phyloP scores from a whole-genome alignment of 2,797 vertebrate species.

The Crocodylus rhombifer region DNA sequence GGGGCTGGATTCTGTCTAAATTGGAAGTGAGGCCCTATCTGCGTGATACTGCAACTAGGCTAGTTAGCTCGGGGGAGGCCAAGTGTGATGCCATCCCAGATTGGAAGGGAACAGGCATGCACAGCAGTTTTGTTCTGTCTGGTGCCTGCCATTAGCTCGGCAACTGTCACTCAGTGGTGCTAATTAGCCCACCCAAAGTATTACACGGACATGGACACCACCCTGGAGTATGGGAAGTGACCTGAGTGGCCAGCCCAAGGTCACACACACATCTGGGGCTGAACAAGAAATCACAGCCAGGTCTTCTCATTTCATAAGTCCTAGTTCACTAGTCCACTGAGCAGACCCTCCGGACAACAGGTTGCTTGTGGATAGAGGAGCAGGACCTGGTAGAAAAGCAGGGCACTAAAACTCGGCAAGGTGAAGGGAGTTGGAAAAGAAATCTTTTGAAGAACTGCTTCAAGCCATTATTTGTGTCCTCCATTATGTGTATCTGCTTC shows the following conservation, averaged over 20 bases:
- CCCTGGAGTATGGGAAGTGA: too few relatives aligned
- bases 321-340: background rate
- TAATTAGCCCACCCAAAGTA: too few relatives aligned
- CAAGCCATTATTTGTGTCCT: background rate
- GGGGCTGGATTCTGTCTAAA: too few relatives aligned
- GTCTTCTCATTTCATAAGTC: fast-evolving
- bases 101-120: too few relatives aligned
- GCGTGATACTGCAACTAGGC: too few relatives aligned
- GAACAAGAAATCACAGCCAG: background rate
- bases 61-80: too few relatives aligned
- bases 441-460: background rate
- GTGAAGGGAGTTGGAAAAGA: fast-evolving
- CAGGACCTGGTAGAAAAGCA: background rate
- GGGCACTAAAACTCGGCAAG: background rate
- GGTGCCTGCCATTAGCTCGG: too few relatives aligned
- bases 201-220: too few relatives aligned
- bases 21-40: too few relatives aligned
- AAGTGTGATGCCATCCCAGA: too few relatives aligned
- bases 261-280: background rate
- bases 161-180: too few relatives aligned
- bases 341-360: background rate
- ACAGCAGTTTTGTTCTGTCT: too few relatives aligned
- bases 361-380: fast-evolving
- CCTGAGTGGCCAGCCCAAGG: background rate
- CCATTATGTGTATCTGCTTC: fast-evolving